phyloP scores from a whole-genome alignment of 2,113 vertebrate species.

The Cercocebus atys region DNA sequence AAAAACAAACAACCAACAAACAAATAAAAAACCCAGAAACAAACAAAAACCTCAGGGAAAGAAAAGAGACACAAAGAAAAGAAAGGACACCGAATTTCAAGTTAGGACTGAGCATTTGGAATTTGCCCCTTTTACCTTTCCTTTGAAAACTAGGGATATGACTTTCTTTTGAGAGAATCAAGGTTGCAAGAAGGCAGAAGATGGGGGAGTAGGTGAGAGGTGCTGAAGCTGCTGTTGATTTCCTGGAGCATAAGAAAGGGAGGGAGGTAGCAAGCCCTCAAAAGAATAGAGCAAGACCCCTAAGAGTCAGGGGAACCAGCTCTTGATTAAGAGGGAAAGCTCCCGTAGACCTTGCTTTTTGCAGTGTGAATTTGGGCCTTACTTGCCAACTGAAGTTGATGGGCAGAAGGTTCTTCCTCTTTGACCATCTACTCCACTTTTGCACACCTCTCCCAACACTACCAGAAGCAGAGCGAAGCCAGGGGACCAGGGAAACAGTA shows the following conservation, averaged over 20 bases:
- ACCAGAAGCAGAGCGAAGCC: neutral
- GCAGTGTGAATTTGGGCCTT: neutral
- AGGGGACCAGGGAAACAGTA: neutral
- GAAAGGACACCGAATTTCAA: neutral
- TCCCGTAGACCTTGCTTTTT: conserved; percentile 28
- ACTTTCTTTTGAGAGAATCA: neutral
- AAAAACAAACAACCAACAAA: neutral
- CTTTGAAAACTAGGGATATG: neutral
- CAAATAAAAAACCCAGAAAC: neutral
- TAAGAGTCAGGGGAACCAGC: conserved; percentile 2
- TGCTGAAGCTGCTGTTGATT: conserved; percentile 53
- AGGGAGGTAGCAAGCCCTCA: neutral
- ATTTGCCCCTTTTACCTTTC: neutral
- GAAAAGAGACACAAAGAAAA: neutral
- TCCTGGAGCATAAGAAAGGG: neutral
- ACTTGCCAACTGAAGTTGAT: conserved; percentile 26
- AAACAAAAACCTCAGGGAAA: neutral
- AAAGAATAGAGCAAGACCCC: neutral
- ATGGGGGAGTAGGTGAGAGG: neutral
- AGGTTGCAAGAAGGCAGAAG: neutral
- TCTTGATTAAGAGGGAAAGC: conserved; percentile 41
- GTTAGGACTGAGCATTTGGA: neutral
- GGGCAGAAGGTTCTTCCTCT: neutral
- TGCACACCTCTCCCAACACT: neutral
- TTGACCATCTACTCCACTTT: neutral